Evolutionary conservation across 2,888 invertebrate genomes (phyloP), one percentile per base, ranked within the genome.

Genomic region (Blastobasis lacticolella): DNA sequence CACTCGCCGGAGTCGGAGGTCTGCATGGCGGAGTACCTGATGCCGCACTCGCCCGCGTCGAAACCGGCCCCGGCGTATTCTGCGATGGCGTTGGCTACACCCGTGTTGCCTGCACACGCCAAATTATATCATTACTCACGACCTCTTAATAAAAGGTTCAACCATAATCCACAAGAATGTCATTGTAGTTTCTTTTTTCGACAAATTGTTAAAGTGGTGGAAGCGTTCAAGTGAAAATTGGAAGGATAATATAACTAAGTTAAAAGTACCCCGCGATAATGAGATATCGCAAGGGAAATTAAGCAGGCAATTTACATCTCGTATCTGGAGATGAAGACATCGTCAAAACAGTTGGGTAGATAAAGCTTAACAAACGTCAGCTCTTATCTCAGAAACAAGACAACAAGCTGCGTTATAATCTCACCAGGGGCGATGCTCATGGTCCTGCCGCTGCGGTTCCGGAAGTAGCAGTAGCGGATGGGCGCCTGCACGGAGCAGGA

Each of bases 401-500:
- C 7, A 40, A 40, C 6, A 6, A 40, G 6, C 40, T 40, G 9
- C 2, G 40, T 8, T 5, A 10, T n/a, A 4, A 41, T 61, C 69
- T 70, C 60, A 85, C 87, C 72, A 49, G 81, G 78, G 9, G 66
- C 63, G n/a, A 82, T 69, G 45, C 68, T 73, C 63, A 62, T 79
- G 37, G 74, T 55, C 10, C 82, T 77, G 59, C 84, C 84, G 53
- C 86, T 86, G 3, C 58, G 54, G 0, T 73, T 62, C 41, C 82
- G 69, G 69, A 84, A 85, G 70, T 83, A 84, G 66, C 87, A 87
- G 71, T 87, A 87, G 1, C 66, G 64, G 47, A 87, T 73, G 4
- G 66, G 51, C 0, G 78, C 57, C 38, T 70, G 61, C 5, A 81
- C 63, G 0, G 69, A 67, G 61, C 87, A 88, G 8, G 71, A 64